These are phyloP conservation scores for Asobara japonica DNA, from an alignment of 1,140 invertebrate species.

Conservation along the genomic window DNA sequence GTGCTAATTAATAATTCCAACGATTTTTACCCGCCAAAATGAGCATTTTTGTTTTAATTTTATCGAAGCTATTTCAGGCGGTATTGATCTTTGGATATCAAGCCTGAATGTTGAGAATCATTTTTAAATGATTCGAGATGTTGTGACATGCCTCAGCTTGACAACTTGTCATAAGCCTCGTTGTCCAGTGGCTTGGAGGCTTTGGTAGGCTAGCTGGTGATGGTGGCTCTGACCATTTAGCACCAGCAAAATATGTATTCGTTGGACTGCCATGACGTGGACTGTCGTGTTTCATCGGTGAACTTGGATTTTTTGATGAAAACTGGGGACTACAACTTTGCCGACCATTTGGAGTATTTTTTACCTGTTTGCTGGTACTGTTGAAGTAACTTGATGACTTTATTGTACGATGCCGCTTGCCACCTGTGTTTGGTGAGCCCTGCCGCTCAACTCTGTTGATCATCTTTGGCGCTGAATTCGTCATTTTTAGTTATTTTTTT, in stretches of 20 bases:
- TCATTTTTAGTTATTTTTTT: slow-evolving; percentile 47
- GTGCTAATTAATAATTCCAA: slow-evolving; percentile 16
- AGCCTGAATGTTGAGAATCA: slow-evolving; percentile 70
- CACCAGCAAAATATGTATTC: slow-evolving; percentile 69
- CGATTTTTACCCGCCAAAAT: background rate
- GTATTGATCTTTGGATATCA: slow-evolving; percentile 50
- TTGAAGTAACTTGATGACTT: slow-evolving; percentile 47
- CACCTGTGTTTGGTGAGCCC: slow-evolving; percentile 54
- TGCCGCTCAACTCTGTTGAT: slow-evolving; percentile 59
- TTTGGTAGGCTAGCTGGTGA: slow-evolving; percentile 70
- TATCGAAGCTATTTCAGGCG: background rate
- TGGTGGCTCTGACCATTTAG: slow-evolving; percentile 72
- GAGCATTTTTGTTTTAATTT: background rate
- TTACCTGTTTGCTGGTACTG: slow-evolving; percentile 9
- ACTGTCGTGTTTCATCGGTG: slow-evolving; percentile 48
- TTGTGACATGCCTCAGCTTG: slow-evolving; percentile 48
- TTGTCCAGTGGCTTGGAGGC: slow-evolving; percentile 71
- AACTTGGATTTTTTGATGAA: slow-evolving; percentile 44
- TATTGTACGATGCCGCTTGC: slow-evolving; percentile 47
- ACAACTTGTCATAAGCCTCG: slow-evolving; percentile 46
- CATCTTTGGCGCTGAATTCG: slow-evolving; percentile 61
- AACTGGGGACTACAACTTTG: slow-evolving; percentile 51
- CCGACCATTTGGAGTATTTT: slow-evolving; percentile 35
- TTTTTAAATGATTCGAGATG: slow-evolving; percentile 68
- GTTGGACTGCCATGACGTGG: slow-evolving; percentile 59